Percentiles rank a stretch among this genome's conserved stretches.
These are phyloP conservation scores for Paraescarpia echinospica DNA, from an alignment of 1,140 invertebrate species.

Conservation along the genomic window DNA sequence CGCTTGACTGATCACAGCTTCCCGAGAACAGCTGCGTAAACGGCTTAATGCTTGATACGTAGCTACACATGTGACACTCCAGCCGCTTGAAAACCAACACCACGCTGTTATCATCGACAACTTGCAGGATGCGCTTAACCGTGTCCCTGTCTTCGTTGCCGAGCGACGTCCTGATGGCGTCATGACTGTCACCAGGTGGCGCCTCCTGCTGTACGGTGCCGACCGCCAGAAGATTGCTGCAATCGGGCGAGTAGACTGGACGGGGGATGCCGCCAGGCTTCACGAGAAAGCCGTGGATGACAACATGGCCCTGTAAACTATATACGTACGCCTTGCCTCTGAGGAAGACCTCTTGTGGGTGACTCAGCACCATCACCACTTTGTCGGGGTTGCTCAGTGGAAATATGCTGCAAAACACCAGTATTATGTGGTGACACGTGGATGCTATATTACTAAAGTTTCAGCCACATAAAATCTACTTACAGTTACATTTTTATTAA, in stretches of 20 bases:
- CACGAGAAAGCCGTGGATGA: conserved; percentile 28
- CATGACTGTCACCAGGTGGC: background rate
- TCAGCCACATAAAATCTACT: background rate
- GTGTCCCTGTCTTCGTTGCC: background rate
- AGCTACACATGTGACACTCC: background rate
- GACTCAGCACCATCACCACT: background rate
- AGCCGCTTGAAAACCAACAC: conserved; percentile 3
- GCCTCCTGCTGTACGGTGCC: background rate
- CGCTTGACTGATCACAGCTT: background rate
- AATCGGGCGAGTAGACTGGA: conserved; percentile 30
- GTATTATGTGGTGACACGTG: background rate
- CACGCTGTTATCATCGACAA: background rate
- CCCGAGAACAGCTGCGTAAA: background rate
- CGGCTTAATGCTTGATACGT: background rate
- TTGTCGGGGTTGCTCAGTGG: background rate
- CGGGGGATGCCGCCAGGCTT: background rate
- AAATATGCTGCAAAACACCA: background rate
- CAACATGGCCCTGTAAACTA: conserved; percentile 8
- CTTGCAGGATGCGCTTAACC: background rate
- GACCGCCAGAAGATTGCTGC: conserved; percentile 23
- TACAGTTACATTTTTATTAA: background rate
- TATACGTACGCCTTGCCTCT: background rate
- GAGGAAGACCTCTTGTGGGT: background rate
- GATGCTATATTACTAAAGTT: background rate
- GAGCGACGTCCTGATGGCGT: background rate